Conservation (phyloP, 2,888 invertebrate genomes). For the Yponomeuta malinellus region DNA sequence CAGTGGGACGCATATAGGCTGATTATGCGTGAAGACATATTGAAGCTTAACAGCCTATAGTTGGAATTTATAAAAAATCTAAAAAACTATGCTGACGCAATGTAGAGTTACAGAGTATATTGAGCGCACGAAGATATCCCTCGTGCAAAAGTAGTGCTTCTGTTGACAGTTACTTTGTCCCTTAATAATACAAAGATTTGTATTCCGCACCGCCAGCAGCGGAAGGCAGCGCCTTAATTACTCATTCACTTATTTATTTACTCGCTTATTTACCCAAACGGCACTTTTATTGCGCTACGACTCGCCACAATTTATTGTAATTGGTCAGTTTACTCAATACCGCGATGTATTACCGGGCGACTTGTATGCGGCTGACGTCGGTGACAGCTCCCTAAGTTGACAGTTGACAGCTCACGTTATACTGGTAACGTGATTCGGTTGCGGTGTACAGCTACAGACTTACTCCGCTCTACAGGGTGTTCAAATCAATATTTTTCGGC, state of each 20-base stretch:
- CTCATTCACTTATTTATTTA: constrained; percentile 58
- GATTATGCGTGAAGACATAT: too few relatives aligned
- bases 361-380: constrained; percentile 26
- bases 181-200: constrained; percentile 65
- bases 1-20: too few relatives aligned
- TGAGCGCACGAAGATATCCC: too few relatives aligned
- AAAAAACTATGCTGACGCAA: too few relatives aligned
- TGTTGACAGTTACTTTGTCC: constrained; percentile 20
- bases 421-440: neutral
- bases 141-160: neutral
- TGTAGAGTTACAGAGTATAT: too few relatives aligned
- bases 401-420: neutral
- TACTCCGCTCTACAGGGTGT: neutral
- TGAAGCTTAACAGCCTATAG: too few relatives aligned
- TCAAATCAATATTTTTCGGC: too few relatives aligned
- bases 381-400: neutral
- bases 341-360: constrained; percentile 35
- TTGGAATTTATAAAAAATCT: too few relatives aligned
- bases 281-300: constrained; percentile 53
- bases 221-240: constrained; percentile 53
- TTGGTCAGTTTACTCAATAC: constrained; percentile 59
- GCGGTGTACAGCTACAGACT: neutral
- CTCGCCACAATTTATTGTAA: constrained; percentile 62
- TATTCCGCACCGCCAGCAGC: constrained; percentile 48
- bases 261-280: constrained; percentile 64